phyloP scores from a whole-genome alignment of 2,888 invertebrate genomes.

The Altica lythri region DNA sequence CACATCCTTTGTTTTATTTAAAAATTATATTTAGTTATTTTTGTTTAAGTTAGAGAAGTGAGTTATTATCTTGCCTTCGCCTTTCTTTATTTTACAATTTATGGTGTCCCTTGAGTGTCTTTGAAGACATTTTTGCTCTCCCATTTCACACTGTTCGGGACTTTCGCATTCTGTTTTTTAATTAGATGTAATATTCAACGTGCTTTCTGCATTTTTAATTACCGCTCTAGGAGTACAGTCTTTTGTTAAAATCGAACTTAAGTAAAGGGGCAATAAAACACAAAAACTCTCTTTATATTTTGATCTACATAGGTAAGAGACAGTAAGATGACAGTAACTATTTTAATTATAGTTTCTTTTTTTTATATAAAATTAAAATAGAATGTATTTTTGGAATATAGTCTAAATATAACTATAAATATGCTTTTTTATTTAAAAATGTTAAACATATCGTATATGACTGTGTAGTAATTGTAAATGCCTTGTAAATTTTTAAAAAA shows the following conservation, averaged over 20 bases:
- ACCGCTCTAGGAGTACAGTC: slow-evolving; percentile 25
- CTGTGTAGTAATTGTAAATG: too few relatives aligned
- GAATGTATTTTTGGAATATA: too few relatives aligned
- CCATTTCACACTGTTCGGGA: slow-evolving; percentile 41
- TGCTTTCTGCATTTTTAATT: slow-evolving; percentile 48
- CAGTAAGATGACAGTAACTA: too few relatives aligned
- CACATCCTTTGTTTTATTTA: slow-evolving; percentile 45
- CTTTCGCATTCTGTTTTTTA: slow-evolving; percentile 43
- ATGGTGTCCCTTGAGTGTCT: slow-evolving; percentile 47
- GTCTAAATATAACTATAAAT: too few relatives aligned
- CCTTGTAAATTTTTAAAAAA: too few relatives aligned
- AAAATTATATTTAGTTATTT: slow-evolving; percentile 45
- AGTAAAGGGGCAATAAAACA: slow-evolving; percentile 2
- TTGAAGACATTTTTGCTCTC: slow-evolving; percentile 47
- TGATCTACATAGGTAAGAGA: too few relatives aligned
- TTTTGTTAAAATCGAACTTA: slow-evolving; percentile 3
- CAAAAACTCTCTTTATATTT: neutral
- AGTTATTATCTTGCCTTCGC: slow-evolving; percentile 46
- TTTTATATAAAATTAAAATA: too few relatives aligned
- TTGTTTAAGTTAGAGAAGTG: slow-evolving; percentile 44
- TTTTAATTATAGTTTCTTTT: too few relatives aligned
- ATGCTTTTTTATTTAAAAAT: too few relatives aligned
- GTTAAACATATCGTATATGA: too few relatives aligned
- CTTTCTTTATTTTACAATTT: slow-evolving; percentile 45
- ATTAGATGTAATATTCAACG: slow-evolving; percentile 48